These are phyloP conservation scores for Rhipidura dahli DNA, from an alignment of 2,113 vertebrate species.

Conservation along the genomic window DNA sequence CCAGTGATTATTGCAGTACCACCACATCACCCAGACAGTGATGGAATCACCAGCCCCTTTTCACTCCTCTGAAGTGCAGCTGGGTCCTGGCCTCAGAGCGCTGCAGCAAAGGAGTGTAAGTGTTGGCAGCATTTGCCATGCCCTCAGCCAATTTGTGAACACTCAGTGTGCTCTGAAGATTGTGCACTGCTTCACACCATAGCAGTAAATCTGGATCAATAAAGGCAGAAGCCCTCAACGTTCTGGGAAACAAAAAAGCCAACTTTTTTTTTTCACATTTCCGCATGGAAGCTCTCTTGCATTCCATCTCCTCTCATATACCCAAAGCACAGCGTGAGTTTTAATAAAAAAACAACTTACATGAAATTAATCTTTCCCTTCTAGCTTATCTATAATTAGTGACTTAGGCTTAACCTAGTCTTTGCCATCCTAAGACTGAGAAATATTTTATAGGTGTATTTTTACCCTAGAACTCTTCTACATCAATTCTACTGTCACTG, in stretches of 20 bases:
- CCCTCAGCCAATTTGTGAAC: background rate
- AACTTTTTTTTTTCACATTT: background rate
- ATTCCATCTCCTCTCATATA: background rate
- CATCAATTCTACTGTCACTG: background rate
- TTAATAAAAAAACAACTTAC: background rate
- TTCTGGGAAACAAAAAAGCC: fast-evolving
- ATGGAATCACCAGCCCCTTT: background rate
- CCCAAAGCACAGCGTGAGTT: background rate
- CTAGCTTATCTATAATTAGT: background rate
- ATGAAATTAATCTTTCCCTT: background rate
- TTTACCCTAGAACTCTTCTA: background rate
- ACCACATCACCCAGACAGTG: background rate
- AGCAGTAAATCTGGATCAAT: background rate
- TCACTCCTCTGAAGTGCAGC: background rate
- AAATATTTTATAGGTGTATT: background rate
- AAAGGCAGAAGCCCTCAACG: background rate
- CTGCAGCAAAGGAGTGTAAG: background rate
- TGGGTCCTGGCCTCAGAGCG: background rate
- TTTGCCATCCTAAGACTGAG: background rate
- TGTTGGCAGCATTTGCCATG: background rate
- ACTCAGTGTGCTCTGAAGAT: background rate
- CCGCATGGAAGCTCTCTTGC: background rate
- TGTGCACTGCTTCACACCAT: background rate
- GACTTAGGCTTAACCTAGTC: background rate
- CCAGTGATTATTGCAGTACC: background rate